phyloP scores from a whole-genome alignment of 37 sponge, comb jelly and placozoan species.

The Spongilla lacustris region DNA sequence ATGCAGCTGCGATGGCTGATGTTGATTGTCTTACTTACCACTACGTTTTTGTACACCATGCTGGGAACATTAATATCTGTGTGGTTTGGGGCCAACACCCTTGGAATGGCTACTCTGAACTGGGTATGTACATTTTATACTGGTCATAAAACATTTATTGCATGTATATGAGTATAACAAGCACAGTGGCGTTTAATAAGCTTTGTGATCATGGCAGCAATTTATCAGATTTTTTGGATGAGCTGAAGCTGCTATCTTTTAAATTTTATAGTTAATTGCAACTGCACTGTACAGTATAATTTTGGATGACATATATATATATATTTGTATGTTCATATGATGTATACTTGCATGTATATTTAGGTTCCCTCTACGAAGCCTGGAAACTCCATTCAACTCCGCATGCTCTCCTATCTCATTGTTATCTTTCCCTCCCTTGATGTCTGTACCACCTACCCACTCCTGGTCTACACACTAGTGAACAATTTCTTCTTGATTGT shows the following conservation, averaged over 20 bases:
- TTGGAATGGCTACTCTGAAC: constrained; percentile 61
- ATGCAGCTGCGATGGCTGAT: constrained; percentile 28
- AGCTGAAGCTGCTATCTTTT: too few relatives aligned
- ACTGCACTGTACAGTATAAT: too few relatives aligned
- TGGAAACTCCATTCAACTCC: constrained; percentile 8
- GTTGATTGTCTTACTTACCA: constrained; percentile 3
- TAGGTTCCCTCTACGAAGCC: constrained; percentile 28
- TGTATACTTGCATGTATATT: not conserved
- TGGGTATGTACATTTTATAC: constrained; percentile 39
- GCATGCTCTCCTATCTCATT: constrained; percentile 62
- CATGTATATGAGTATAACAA: too few relatives aligned
- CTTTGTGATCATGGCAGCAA: too few relatives aligned
- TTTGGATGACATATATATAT: not conserved
- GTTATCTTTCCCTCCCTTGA: constrained; percentile 79
- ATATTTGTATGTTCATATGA: not conserved
- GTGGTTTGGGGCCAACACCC: constrained; percentile 24
- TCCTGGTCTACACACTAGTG: constrained; percentile 38
- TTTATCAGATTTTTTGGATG: too few relatives aligned
- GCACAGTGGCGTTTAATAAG: too few relatives aligned
- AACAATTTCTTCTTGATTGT: constrained; percentile 58
- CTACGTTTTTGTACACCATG: constrained; percentile 33
- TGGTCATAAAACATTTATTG: too few relatives aligned
- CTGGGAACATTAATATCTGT: constrained; percentile 61
- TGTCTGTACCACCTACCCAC: constrained; percentile 71
- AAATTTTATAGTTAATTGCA: too few relatives aligned